phyloP scores from a whole-genome alignment of 2,888 invertebrate species.

The Aspidiotus destructor region DNA sequence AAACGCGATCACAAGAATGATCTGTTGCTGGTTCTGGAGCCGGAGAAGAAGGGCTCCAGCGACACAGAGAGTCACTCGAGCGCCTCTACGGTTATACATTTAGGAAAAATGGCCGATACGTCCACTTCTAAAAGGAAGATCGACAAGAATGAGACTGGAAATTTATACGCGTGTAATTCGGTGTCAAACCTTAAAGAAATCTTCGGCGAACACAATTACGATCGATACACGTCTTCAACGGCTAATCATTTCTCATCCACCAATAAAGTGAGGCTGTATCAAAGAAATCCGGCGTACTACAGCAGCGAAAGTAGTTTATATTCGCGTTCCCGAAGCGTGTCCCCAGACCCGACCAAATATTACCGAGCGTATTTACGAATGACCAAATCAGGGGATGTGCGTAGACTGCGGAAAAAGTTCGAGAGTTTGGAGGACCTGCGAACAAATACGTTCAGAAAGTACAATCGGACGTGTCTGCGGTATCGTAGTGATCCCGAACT shows the following conservation, averaged over 20 bases:
- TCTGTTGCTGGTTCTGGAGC: conserved; percentile 43
- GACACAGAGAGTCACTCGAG: conserved; percentile 36
- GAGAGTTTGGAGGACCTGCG: conserved; percentile 54
- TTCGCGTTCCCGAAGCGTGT: conserved; percentile 39
- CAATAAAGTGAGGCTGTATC: background rate
- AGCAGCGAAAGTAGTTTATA: conserved; percentile 38
- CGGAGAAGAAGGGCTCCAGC: conserved; percentile 26
- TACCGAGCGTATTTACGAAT: conserved; percentile 57
- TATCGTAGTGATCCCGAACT: conserved; percentile 73
- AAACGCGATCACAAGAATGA: conserved; percentile 41
- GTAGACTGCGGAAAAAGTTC: conserved; percentile 65
- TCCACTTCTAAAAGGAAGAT: conserved; percentile 5
- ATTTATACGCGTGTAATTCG: conserved; percentile 49
- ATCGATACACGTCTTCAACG: conserved; percentile 40
- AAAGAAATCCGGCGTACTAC: background rate
- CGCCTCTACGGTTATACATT: conserved; percentile 39
- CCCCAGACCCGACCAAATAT: conserved; percentile 48
- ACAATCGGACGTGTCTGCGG: conserved; percentile 45
- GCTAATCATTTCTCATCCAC: conserved; percentile 31
- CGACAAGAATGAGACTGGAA: conserved; percentile 21
- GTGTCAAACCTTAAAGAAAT: conserved; percentile 67
- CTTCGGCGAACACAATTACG: conserved; percentile 57
- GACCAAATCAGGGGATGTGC: conserved; percentile 66
- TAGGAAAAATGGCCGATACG: conserved; percentile 34
- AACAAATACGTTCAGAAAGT: conserved; percentile 34